Base-by-base conservation (phyloP, 2,113 vertebrate genomes). In the Microtus montanus region DNA sequence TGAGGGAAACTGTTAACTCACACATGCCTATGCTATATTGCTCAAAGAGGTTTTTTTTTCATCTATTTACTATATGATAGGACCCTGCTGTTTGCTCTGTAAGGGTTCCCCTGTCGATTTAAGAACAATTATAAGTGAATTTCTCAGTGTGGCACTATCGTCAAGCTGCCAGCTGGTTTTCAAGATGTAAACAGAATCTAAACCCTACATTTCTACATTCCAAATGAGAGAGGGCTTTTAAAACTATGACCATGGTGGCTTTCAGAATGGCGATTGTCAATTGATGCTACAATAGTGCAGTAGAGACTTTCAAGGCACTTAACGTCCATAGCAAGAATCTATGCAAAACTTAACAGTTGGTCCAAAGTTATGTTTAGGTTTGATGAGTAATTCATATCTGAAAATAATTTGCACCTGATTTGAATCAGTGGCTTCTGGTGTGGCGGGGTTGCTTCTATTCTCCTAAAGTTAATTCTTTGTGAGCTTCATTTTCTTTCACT, bases 61-160 rank as follows among this genome's bases (percentile, higher is more conserved):
- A 90, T 95, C 33, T 95, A 35, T 63, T 96, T 96, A 78, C 61
- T 93, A 92, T 41, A 58, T 87, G 35, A 82, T 66, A 33, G 14
- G 92, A 93, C 33, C 49, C 66, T 94, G 26, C 58, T 82, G 54
- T 94, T 86, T 96, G 15, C 77, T 95, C 89, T 93, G 30, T 79
- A 68, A 95, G 84, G 13, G 58, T 85, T 92, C 17, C 63, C 64
- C n/a, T 84, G 47, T 7, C 92, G 58, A 89, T 89, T 78, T 85
- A 80, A 96, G 74, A 73, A 66, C 92, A 89, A 86, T 71, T 92
- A 70, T 87, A 84, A 96, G 52, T 87, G 68, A 87, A 93, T 75
- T 93, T 96, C 78, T 89, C 78, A 78, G 93, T 91, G 58, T 84
- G 88, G 64, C 90, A 83, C 68, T 87, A 86, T 87, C 38, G 35